phyloP scores from a whole-genome alignment of 2,113 vertebrate species.

The Recurvirostra avosetta region DNA sequence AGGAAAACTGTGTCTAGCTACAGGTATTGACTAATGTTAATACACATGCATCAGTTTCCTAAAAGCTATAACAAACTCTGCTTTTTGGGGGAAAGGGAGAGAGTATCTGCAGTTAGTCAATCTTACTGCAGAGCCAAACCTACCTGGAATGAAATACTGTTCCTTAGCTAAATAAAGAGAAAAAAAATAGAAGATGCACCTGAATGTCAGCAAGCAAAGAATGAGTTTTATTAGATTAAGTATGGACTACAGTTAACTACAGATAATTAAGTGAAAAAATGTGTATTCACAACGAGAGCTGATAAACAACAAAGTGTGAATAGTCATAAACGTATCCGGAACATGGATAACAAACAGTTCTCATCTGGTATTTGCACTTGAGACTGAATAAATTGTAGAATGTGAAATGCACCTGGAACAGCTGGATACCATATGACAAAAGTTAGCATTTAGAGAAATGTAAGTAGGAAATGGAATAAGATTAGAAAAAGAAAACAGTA shows the following conservation, averaged over 20 bases:
- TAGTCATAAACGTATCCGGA: slow-evolving; percentile 52
- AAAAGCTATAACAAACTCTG: slow-evolving; percentile 62
- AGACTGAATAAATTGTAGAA: slow-evolving; percentile 60
- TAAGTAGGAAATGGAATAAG: slow-evolving; percentile 58
- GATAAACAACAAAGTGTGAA: slow-evolving; percentile 42
- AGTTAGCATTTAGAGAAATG: slow-evolving; percentile 57
- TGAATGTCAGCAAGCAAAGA: slow-evolving; percentile 81
- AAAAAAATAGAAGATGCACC: slow-evolving; percentile 83
- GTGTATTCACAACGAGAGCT: slow-evolving; percentile 40
- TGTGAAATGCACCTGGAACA: slow-evolving; percentile 61
- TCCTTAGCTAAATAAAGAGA: slow-evolving; percentile 95
- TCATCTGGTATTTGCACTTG: slow-evolving; percentile 43
- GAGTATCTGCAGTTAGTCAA: slow-evolving; percentile 69
- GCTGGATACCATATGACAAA: slow-evolving; percentile 58
- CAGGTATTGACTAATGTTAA: slow-evolving; percentile 33
- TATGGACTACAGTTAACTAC: slow-evolving; percentile 66
- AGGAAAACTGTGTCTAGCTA: slow-evolving; percentile 56
- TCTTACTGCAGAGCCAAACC: slow-evolving; percentile 79
- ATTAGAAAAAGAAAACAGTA: slow-evolving; percentile 58
- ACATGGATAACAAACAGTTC: slow-evolving; percentile 11
- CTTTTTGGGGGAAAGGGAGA: slow-evolving; percentile 45
- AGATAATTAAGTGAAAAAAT: slow-evolving; percentile 60
- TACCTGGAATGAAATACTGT: slow-evolving; percentile 99
- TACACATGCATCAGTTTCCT: slow-evolving; percentile 74
- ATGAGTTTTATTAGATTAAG: slow-evolving; percentile 75